These are phyloP conservation scores for Polymixis lichenea DNA, from an alignment of 2,888 invertebrate genomes.

Conservation along the genomic window DNA sequence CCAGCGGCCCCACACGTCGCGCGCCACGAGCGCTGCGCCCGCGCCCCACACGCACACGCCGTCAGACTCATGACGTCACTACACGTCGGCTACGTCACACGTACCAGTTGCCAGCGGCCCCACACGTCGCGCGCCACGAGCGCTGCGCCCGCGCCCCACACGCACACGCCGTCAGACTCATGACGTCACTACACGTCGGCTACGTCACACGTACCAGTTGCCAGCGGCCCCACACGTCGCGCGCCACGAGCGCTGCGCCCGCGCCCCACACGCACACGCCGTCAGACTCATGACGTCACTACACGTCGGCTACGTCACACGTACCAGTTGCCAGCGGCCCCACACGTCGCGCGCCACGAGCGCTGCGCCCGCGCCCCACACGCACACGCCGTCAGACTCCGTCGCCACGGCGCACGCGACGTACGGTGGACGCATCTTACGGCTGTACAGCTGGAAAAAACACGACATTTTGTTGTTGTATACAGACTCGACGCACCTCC, in stretches of 20 bases:
- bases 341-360: conserved; percentile 80
- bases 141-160: conserved; percentile 80
- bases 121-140: conserved; percentile 80
- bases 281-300: conserved; percentile 24
- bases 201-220: conserved; percentile 71
- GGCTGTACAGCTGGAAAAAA: conserved; percentile 74
- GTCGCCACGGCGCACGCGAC: conserved; percentile 78
- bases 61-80: conserved; percentile 24
- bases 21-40: conserved; percentile 76
- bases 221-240: conserved; percentile 85
- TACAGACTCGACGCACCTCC: not conserved
- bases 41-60: conserved; percentile 81
- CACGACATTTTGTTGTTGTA: not conserved
- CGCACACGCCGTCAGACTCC: conserved; percentile 72
- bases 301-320: conserved; percentile 1
- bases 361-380: conserved; percentile 80
- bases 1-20: conserved; percentile 85
- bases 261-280: conserved; percentile 81
- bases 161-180: conserved; percentile 71
- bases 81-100: not conserved
- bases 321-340: conserved; percentile 83
- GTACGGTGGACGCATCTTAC: conserved; percentile 78
- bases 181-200: not conserved
- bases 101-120: conserved; percentile 83
- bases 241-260: conserved; percentile 76